Evolutionary conservation across 2,888 invertebrate species (phyloP), one percentile per base, ranked within the genome.

Genomic region (Eretmocerus hayati): DNA sequence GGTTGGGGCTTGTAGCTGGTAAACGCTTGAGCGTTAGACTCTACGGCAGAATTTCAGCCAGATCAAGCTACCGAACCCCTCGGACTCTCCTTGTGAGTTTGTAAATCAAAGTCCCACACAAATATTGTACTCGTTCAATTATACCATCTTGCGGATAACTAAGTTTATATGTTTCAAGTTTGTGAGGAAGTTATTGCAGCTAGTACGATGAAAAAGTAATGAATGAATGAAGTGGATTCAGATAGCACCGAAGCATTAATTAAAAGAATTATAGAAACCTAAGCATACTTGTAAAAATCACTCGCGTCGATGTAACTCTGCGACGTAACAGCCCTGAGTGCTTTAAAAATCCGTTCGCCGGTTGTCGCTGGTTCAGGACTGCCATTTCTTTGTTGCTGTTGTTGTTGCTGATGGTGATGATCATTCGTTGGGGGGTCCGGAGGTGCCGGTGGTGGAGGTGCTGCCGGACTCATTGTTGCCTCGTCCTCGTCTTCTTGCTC

Each of bases 251-350:
- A 40, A 20, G 15, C 2, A 8, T 18, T 33, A n/a, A 37, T 16
- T 23, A 31, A 16, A 26, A 42, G 21, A 5, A 48, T 38, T 20
- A 33, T 15, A 15, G 16, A n/a, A n/a, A n/a, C n/a, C n/a, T n/a
- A 19, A 22, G 56, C 59, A 52, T 52, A 71, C 71, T 70, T 71
- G 59, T 67, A 70, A 61, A 69, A 71, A 46, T 70, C 70, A 32
- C 68, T 65, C 11, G 69, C 67, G 35, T 71, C 69, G 51, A 70
- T 68, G 54, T 68, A 71, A 42, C 69, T 69, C 35, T 70, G 68
- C 8, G 69, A 64, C 2, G 67, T 65, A 22, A 67, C 65, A 21
- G 68, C 61, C 56, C 65, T 59, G 4, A 70, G 59, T 2, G 69
- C 67, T 43, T 64, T 68, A 46, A 71, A 71, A 48, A 71, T 71